Percentiles rank a stretch among this genome's conserved stretches.
phyloP scores from a whole-genome alignment of 2,888 invertebrate genomes.

The Hemithea aestivaria region DNA sequence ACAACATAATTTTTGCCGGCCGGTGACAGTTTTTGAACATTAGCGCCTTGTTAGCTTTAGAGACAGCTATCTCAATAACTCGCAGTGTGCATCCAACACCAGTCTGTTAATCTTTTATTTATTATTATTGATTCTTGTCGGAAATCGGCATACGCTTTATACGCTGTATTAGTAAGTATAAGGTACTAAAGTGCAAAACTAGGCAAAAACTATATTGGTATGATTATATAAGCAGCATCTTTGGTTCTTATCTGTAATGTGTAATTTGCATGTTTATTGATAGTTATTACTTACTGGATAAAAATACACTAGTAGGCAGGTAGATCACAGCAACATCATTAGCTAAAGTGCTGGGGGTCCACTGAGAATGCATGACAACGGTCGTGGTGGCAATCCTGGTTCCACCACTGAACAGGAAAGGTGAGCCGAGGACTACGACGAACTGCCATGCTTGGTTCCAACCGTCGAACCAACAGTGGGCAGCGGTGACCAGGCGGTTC shows the following conservation, averaged over 20 bases:
- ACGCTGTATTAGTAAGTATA: too few relatives aligned
- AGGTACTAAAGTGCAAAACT: too few relatives aligned
- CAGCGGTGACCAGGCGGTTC: conserved; percentile 50
- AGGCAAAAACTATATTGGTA: too few relatives aligned
- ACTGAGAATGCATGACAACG: conserved; percentile 47
- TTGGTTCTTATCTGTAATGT: conserved; percentile 39
- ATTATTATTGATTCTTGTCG: too few relatives aligned
- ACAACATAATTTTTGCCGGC: too few relatives aligned
- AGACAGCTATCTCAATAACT: too few relatives aligned
- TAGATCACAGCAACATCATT: conserved; percentile 54
- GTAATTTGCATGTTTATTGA: too few relatives aligned
- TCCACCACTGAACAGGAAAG: conserved; percentile 42
- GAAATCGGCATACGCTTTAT: too few relatives aligned
- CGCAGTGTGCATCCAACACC: too few relatives aligned
- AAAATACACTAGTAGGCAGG: conserved; percentile 35
- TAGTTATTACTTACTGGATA: conserved; percentile 41
- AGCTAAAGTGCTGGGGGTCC: conserved; percentile 26
- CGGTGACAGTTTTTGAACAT: too few relatives aligned
- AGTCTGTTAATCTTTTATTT: too few relatives aligned
- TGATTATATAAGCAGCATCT: conserved; percentile 36
- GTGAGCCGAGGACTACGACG: conserved; percentile 43
- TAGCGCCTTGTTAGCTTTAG: too few relatives aligned
- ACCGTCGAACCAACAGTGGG: conserved; percentile 57
- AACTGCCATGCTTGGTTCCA: conserved; percentile 36
- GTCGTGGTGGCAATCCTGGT: conserved; percentile 35